These are phyloP conservation scores for Pseudochirops cupreus DNA, from an alignment of 2,797 vertebrate genomes.

Conservation along the genomic window DNA sequence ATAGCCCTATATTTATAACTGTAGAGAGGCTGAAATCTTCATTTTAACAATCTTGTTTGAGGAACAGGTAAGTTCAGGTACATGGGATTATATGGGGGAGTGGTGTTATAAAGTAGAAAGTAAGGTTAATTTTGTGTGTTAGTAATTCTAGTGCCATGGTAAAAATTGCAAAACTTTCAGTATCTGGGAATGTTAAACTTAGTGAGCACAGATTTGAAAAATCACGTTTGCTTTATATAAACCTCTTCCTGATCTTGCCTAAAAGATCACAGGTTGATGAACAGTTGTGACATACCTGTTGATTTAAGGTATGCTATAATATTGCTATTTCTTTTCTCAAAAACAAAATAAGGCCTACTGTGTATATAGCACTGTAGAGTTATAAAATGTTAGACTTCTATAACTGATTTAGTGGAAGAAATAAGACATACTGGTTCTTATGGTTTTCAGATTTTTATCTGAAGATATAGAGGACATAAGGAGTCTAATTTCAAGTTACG, in stretches of 20 bases:
- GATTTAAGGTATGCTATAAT: conserved; percentile 35
- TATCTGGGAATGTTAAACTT: conserved; percentile 55
- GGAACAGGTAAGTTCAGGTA: background rate
- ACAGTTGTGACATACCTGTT: conserved; percentile 33
- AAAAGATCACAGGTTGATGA: background rate
- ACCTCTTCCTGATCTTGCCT: background rate
- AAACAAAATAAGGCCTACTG: background rate
- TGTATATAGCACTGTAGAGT: background rate
- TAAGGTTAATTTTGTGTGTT: conserved; percentile 37
- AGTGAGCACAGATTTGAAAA: background rate
- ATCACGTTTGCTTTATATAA: background rate
- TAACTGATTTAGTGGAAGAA: background rate
- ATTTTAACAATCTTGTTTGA: background rate
- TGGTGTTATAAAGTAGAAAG: background rate
- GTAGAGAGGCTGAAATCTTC: conserved; percentile 1
- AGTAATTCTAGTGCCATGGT: conserved; percentile 17
- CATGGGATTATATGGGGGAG: background rate
- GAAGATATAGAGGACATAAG: background rate
- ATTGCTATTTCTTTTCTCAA: background rate
- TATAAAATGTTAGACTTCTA: background rate
- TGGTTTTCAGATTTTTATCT: background rate
- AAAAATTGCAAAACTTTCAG: conserved; percentile 25
- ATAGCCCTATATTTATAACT: conserved; percentile 28
- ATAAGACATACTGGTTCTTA: background rate
- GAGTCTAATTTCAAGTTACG: background rate